Conservation (phyloP, 2,113 vertebrate species). For the Columba livia region DNA sequence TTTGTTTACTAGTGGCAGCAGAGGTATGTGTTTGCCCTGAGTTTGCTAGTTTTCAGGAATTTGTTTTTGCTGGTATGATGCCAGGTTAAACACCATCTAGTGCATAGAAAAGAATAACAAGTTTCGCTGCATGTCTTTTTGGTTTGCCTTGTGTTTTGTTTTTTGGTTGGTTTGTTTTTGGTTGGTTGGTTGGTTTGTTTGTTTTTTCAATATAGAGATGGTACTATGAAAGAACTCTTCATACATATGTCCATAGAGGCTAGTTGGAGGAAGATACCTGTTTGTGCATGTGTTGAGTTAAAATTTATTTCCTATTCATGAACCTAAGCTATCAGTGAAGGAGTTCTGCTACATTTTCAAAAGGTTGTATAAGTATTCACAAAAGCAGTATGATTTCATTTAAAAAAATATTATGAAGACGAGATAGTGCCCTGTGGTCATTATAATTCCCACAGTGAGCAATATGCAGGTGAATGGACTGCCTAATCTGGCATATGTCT, state of each 20-base stretch:
- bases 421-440: neutral
- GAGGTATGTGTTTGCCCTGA: neutral
- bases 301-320: neutral
- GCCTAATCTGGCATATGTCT: neutral
- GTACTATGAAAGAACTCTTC: neutral
- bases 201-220: neutral
- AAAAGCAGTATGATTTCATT: neutral
- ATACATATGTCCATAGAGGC: neutral
- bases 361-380: neutral
- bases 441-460: neutral
- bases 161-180: neutral
- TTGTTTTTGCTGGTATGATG: neutral
- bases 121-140: neutral
- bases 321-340: neutral
- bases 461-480: neutral
- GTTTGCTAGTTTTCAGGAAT: neutral
- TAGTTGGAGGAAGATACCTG: neutral
- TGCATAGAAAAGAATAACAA: neutral
- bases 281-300: neutral
- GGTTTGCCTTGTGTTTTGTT: neutral
- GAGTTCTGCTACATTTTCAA: neutral
- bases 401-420: neutral
- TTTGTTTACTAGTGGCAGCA: neutral
- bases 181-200: neutral
- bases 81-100: neutral